phyloP scores from a whole-genome alignment of 2,797 vertebrate species.

The Poliocrania exsul region DNA sequence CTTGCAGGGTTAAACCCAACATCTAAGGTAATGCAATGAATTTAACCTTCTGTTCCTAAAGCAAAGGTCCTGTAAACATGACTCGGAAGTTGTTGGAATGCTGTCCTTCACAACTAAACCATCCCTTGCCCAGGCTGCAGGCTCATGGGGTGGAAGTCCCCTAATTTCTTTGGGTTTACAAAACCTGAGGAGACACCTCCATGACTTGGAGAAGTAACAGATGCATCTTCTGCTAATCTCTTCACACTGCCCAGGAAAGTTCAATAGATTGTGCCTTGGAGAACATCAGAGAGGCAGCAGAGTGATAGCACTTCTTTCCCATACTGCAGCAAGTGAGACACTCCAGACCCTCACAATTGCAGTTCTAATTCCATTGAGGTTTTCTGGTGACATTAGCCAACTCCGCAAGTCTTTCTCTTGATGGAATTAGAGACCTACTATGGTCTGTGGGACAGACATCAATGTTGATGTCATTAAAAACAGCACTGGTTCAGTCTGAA shows the following conservation, averaged over 20 bases:
- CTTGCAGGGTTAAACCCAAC: background rate
- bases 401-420: conserved; percentile 41
- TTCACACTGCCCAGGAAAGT: background rate
- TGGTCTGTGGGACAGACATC: conserved; percentile 49
- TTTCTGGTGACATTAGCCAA: conserved; percentile 63
- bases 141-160: background rate
- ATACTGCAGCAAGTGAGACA: background rate
- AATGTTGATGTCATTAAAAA: conserved; percentile 56
- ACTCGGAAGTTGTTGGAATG: background rate
- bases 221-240: background rate
- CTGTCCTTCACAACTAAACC: background rate
- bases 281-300: background rate
- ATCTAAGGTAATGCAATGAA: background rate
- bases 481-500: background rate
- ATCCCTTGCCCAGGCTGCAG: background rate
- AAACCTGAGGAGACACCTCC: background rate
- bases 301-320: background rate
- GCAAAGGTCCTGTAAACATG: background rate
- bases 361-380: conserved; percentile 33
- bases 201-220: background rate
- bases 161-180: background rate
- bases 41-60: background rate
- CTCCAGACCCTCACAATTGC: background rate
- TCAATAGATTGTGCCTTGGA: background rate
- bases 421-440: conserved; percentile 63